phyloP scores from a whole-genome alignment of 1,140 invertebrate species.

The Cecropterus lyciades region DNA sequence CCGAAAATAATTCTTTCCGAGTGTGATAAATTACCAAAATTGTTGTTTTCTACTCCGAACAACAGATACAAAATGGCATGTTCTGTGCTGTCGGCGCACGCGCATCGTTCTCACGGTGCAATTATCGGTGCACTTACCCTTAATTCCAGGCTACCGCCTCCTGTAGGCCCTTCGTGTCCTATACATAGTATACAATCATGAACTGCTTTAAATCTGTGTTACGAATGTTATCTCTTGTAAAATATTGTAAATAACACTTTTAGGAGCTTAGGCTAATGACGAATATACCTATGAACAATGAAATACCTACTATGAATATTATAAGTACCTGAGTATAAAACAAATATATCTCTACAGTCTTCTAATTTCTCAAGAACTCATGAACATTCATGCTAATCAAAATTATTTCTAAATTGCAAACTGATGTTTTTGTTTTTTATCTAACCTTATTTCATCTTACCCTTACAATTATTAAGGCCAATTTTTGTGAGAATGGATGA shows the following conservation, averaged over 20 bases:
- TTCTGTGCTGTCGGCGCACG: constrained; percentile 48
- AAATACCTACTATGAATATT: no score
- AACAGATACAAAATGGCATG: constrained; percentile 19
- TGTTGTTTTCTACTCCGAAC: constrained; percentile 14
- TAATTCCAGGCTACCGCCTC: constrained; percentile 57
- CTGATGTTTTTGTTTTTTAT: no score
- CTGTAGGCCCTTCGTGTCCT: constrained; percentile 12
- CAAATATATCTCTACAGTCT: no score
- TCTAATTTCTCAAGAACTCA: no score
- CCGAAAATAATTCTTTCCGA: constrained; percentile 2
- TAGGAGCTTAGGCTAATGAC: no score
- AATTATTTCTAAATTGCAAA: no score
- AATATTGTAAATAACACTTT: not conserved
- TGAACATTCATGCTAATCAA: no score
- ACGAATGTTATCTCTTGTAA: not conserved
- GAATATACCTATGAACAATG: no score
- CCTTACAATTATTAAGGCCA: no score
- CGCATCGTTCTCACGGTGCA: constrained; percentile 70
- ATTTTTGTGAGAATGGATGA: no score
- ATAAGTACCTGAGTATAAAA: no score
- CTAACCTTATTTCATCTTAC: no score
- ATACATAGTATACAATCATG: constrained; percentile 10
- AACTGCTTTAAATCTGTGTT: constrained; percentile 9
- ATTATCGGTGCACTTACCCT: constrained; percentile 75
- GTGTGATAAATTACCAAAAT: constrained; percentile 26